Evolutionary conservation across 2,797 vertebrate genomes (phyloP), one percentile per base, ranked within the genome.

Genomic region (Gorsachius magnificus): DNA sequence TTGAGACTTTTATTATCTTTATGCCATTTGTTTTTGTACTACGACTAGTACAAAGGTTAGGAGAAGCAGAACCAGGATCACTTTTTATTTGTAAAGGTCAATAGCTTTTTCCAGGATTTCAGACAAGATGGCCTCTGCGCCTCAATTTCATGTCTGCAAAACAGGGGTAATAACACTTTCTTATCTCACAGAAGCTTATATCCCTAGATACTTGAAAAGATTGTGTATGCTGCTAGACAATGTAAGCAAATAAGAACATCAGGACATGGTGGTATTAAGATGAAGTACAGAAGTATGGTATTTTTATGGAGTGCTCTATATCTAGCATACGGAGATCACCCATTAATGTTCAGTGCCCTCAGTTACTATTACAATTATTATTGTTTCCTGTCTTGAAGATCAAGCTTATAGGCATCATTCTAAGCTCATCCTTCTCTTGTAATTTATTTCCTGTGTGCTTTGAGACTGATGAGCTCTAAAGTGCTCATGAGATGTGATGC

Each of bases 371-470:
- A 36, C 4, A 89, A 64, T 57, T 68, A 81, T n/a, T 76, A 53
- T 70, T 83, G 53, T 46, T 94, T 95, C 48, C 43, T 60, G 7
- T 83, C 25, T 91, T 61, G 35, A 95, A 76, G 38, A 81, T 91
- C 12, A 51, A 51, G 54, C 28, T 86, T 75, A 53, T 61, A 87
- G 43, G 17, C 57, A 75, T 68, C 4, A 9, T 89, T 77, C 43
- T 87, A 61, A 78, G n/a, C 31, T 86, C 38, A 86, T 92, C 48
- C 36, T 93, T 92, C 48, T 60, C 56, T 74, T 57, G 50, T 41
- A 77, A 87, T 84, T 89, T 93, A 56, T 96, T 89, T 95, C 71
- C 83, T 87, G 54, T 91, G 77, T 85, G 70, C 72, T 89, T 87
- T 91, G 54, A 86, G 46, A 75, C 56, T 76, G 76, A 57, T 66